Conservation (phyloP, 2,888 invertebrate species). For the Pristionchus fissidentatus region DNA sequence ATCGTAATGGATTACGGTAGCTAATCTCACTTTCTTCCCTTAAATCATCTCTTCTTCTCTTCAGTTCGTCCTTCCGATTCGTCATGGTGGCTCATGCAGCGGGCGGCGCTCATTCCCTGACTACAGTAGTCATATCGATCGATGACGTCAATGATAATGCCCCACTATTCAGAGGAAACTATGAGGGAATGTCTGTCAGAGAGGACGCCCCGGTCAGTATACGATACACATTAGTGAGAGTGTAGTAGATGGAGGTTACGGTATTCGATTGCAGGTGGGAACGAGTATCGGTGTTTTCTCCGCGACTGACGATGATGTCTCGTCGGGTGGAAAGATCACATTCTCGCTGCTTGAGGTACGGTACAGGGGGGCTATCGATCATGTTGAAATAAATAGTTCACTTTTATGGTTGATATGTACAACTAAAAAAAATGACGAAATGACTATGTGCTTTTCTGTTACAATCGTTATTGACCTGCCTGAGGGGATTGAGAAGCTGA, state of each 20-base stretch:
- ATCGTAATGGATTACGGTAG: neutral
- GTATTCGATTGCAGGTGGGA: conserved; percentile 62
- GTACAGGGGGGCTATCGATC: neutral
- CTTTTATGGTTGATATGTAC: too few species aligned
- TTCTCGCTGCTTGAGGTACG: conserved; percentile 53
- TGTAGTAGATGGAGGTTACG: neutral
- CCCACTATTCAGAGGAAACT: conserved; percentile 69
- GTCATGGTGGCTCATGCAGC: conserved; percentile 59
- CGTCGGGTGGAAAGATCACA: conserved; percentile 56
- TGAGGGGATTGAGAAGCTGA: neutral
- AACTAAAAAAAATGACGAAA: too few species aligned
- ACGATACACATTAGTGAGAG: neutral
- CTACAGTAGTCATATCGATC: conserved; percentile 59
- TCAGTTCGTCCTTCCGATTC: conserved; percentile 56
- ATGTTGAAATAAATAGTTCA: too few species aligned
- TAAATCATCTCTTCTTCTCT: neutral
- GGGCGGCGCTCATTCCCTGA: conserved; percentile 60
- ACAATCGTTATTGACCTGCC: neutral
- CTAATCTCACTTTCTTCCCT: neutral
- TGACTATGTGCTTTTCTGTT: neutral
- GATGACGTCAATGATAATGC: conserved; percentile 77
- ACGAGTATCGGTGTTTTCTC: conserved; percentile 69
- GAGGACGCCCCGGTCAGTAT: conserved; percentile 41
- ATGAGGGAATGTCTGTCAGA: conserved; percentile 53
- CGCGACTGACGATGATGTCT: conserved; percentile 68